Evolutionary conservation across 2,888 invertebrate genomes (phyloP), one percentile per base, ranked within the genome.

Genomic region (Thalpophila matura): DNA sequence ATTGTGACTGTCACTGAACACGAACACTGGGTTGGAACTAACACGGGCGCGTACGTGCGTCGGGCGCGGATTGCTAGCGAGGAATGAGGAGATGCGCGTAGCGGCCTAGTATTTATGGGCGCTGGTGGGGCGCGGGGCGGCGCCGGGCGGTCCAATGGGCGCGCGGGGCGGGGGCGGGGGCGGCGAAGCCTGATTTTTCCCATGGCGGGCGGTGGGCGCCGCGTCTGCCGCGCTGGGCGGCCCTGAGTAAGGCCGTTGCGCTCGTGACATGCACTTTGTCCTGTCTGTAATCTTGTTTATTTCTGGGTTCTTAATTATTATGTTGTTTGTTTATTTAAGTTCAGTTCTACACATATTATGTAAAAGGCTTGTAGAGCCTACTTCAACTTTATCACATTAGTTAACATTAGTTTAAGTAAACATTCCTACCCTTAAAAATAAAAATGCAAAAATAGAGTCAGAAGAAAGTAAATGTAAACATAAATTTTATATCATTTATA

Each of bases 1-100:
- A 97, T 97, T 93, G 94, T 91, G 89, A 89, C 80, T 86, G 87
- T 89, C 93, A 95, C 94, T 93, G 82, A 92, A 93, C 94, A 94
- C 94, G 93, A 91, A 81, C 94, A 94, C 94, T 93, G 88, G 86
- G 83, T 83, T 29, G 76, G 42, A 78, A 82, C 83, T 76, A 68
- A 77, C 86, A 82, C 88, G 84, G 69, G 78, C 91, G 86, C 91
- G 90, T 81, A 86, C 92, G 91, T 89, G 81, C 81, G 81, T 77
- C 64, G 65, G 59, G 79, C 82, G 83, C 88, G 89, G 83, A 80
- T 82, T 82, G 86, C 89, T 87, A 89, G 90, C 83, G 92, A 91
- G 91, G 92, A 94, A 94, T 95, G 94, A 93, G 88, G 94, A 93
- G 94, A 91, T 93, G 93, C 88, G 90, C 91, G 89, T 80, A 66